A percentile compares a stretch with the other conserved stretches of the same genome.
phyloP scores from a whole-genome alignment of 2,888 invertebrate genomes.

The Machimus rusticus region DNA sequence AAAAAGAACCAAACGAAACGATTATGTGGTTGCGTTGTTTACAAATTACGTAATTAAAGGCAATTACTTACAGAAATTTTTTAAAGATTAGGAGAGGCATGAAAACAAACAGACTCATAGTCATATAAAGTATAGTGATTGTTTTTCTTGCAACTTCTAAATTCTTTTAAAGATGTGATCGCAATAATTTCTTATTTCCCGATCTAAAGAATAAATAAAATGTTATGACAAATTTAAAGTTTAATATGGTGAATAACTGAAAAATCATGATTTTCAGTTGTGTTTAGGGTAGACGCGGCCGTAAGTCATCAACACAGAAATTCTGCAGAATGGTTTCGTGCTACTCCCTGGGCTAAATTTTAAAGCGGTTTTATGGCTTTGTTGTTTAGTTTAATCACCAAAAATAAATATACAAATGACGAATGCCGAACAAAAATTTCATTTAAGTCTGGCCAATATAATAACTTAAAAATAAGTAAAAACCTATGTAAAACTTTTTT shows the following conservation, averaged over 20 bases:
- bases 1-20: no score
- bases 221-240: no score
- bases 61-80: no score
- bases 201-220: no score
- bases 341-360: neutral
- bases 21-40: no score
- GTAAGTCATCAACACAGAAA: neutral
- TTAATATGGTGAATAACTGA: neutral
- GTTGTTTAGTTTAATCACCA: neutral
- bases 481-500: neutral
- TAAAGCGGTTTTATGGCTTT: neutral
- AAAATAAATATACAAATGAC: neutral
- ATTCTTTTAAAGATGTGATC: no score
- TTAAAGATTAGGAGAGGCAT: no score
- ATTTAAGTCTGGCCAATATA: neutral
- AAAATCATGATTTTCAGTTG: neutral
- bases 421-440: neutral
- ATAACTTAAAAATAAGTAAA: neutral
- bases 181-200: no score
- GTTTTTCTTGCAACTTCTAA: no score
- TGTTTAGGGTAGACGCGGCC: neutral
- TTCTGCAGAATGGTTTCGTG: neutral
- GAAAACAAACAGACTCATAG: no score
- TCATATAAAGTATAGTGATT: no score
- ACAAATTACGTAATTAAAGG: no score